Evolutionary conservation across 2,888 invertebrate genomes (phyloP).

Genomic region (Drosophila meridiana): DNA sequence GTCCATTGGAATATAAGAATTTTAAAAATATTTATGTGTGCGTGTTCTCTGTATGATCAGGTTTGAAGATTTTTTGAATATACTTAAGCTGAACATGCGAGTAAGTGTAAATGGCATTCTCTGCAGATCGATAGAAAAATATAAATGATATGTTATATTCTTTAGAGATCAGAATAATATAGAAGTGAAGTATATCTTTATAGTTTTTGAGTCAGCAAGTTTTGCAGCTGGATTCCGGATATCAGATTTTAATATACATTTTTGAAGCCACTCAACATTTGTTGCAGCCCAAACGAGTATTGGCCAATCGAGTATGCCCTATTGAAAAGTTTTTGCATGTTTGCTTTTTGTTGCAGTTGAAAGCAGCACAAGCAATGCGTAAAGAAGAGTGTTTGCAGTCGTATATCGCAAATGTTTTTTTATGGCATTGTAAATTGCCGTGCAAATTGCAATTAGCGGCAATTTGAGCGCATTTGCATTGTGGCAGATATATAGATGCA

Average conservation of each 20-base stretch:
- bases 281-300: neutral
- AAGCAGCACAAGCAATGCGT: conserved; percentile 10
- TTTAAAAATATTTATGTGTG: too few species aligned
- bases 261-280: neutral
- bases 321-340: neutral
- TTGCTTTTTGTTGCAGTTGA: neutral
- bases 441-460: conserved; percentile 72
- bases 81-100: too few species aligned
- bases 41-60: too few species aligned
- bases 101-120: neutral
- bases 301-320: too few species aligned
- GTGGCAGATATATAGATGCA: conserved; percentile 15
- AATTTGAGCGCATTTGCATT: conserved; percentile 66
- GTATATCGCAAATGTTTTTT: conserved; percentile 49
- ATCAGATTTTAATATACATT: neutral
- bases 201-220: neutral
- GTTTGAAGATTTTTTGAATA: too few species aligned
- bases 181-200: neutral
- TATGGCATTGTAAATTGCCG: conserved; percentile 51
- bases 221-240: too few species aligned
- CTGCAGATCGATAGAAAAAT: neutral
- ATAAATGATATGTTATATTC: too few species aligned
- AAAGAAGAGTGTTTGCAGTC: neutral
- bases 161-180: too few species aligned
- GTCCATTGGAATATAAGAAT: too few species aligned